Conservation (phyloP, 1,140 invertebrate species). For the Vanessa tameamea region DNA sequence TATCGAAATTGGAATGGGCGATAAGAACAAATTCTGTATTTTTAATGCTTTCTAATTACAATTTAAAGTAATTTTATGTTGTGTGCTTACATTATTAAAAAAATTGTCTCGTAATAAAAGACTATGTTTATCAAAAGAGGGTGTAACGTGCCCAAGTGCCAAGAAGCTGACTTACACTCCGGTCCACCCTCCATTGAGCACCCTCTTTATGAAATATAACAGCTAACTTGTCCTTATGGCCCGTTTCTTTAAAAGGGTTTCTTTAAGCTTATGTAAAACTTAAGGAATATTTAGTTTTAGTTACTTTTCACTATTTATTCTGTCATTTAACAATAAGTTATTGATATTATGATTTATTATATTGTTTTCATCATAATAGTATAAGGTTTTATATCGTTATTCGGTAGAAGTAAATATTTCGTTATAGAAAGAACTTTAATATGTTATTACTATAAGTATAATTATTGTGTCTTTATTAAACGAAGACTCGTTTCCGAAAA, state of each 20-base stretch:
- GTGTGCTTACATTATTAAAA: slow-evolving; percentile 7
- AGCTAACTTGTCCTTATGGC: slow-evolving; percentile 22
- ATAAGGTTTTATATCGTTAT: too few species aligned
- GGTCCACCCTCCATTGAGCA: slow-evolving; percentile 51
- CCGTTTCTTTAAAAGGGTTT: background rate
- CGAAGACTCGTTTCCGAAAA: too few species aligned
- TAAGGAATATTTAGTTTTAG: too few species aligned
- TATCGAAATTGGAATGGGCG: slow-evolving; percentile 7
- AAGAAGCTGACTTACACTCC: slow-evolving; percentile 44
- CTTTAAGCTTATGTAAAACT: background rate
- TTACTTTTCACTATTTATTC: too few species aligned
- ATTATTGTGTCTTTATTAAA: too few species aligned
- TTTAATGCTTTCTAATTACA: background rate
- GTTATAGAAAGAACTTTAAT: too few species aligned
- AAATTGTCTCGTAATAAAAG: background rate
- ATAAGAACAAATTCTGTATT: slow-evolving; percentile 1
- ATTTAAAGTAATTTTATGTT: background rate
- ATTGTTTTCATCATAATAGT: too few species aligned
- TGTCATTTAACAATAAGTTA: too few species aligned
- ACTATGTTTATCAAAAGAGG: slow-evolving; percentile 41
- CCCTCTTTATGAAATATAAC: slow-evolving; percentile 41
- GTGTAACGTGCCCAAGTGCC: slow-evolving; percentile 67
- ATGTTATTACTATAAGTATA: too few species aligned
- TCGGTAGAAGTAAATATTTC: too few species aligned
- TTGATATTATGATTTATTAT: too few species aligned